Base-by-base conservation (phyloP, 2,888 invertebrate genomes). In the Microctonus aethiopoides region DNA sequence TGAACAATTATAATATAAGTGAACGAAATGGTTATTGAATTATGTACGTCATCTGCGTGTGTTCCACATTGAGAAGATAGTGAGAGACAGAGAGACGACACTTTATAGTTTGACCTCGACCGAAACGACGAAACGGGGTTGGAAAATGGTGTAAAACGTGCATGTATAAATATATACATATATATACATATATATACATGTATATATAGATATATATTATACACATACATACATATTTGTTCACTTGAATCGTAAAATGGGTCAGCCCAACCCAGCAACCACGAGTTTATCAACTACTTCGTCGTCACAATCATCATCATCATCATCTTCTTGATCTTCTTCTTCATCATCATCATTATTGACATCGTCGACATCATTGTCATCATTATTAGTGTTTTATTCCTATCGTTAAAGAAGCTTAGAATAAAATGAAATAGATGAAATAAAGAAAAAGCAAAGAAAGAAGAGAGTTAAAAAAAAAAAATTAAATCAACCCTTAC, bases 191-290 rank as follows among this genome's bases (percentile, higher is more conserved):
- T 7, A 20, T 16, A 16, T n/a, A 16, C 16, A 7, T n/a, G 16
- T n/a, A 72, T 73, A 61, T n/a, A 51, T 32, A 60, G 63, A 39
- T 39, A n/a, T 39, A 41, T 61, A 26, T 41, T 24, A 41, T n/a
- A 41, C n/a, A n/a, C n/a, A n/a, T n/a, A n/a, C n/a, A n/a, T n/a
- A n/a, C n/a, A n/a, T n/a, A n/a, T n/a, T n/a, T n/a, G n/a, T n/a
- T n/a, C n/a, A 46, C 46, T 26, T 26, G 62, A 46, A 29, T 51
- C 26, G 24, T 20, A 29, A 64, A 80, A 80, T 82, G 79, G 82
- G 81, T 82, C 81, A 81, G 77, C 75, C 76, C 77, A 75, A 77
- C 78, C 78, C 78, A 75, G 73, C 78, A 75, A 76, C 74, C 71
- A 51, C 13, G 34, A 51, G 46, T 51, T 34, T n/a, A 32, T 52